A percentile compares a stretch with the other conserved stretches of the same genome.
phyloP scores from a whole-genome alignment of 2,113 vertebrate genomes.

The Propithecus coquereli region DNA sequence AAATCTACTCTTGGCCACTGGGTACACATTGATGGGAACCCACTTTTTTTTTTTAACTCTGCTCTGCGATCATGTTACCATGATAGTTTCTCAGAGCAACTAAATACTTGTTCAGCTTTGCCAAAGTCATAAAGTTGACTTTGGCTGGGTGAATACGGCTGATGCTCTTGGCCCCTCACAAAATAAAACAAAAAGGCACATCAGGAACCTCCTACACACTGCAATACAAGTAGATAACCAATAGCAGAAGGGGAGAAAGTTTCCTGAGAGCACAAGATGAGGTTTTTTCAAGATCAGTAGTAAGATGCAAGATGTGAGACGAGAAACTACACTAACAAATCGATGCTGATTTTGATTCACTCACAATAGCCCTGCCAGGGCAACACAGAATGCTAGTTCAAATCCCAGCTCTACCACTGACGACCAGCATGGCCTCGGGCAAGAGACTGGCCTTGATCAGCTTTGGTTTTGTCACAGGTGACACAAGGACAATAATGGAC shows the following conservation, averaged over 20 bases:
- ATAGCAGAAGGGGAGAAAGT: not conserved
- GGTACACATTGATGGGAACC: not conserved
- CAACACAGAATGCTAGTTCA: not conserved
- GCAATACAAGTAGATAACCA: not conserved
- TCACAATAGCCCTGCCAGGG: not conserved
- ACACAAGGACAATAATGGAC: not conserved
- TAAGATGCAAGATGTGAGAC: not conserved
- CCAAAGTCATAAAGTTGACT: not conserved
- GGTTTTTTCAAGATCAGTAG: not conserved
- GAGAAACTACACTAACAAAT: not conserved
- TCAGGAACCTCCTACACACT: not conserved
- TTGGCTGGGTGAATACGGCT: not conserved
- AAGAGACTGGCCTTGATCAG: not conserved
- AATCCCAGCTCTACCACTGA: not conserved
- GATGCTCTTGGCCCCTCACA: not conserved
- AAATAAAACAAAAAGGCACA: not conserved
- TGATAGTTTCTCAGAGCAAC: not conserved
- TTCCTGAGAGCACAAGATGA: not conserved
- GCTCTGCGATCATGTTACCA: not conserved
- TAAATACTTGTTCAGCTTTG: not conserved
- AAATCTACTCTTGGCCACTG: not conserved
- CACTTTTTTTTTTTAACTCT: not conserved
- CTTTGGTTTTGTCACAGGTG: not conserved
- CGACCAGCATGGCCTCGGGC: accelerated
- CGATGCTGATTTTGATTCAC: accelerated